Percentiles rank a stretch among this genome's conserved stretches.
Conservation (phyloP, 2,888 invertebrate genomes). For the Cryptosula pallasiana region DNA sequence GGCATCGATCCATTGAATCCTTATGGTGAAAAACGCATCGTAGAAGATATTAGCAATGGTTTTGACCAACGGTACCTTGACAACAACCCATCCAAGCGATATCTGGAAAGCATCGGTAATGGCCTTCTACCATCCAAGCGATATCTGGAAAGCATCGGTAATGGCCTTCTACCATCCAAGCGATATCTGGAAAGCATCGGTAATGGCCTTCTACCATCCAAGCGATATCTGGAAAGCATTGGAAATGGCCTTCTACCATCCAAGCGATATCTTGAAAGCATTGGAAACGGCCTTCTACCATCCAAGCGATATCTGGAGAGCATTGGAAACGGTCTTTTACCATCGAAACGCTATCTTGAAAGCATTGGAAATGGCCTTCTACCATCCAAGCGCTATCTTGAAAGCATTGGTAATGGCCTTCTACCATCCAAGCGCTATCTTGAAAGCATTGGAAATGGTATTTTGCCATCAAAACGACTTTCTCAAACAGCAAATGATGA, state of each 20-base stretch:
- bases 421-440: neutral
- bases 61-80: neutral
- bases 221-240: constrained; percentile 10
- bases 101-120: constrained; percentile 9
- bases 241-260: neutral
- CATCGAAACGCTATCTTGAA: neutral
- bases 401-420: neutral
- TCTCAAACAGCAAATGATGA: too few relatives aligned
- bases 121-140: neutral
- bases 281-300: neutral
- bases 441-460: neutral
- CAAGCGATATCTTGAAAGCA: neutral
- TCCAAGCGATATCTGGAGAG: neutral
- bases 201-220: neutral
- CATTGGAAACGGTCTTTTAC: neutral
- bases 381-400: neutral
- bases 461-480: neutral
- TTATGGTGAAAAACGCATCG: neutral
- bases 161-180: neutral
- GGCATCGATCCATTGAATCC: neutral
- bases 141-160: constrained; percentile 16
- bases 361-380: constrained; percentile 1
- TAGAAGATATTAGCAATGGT: neutral
- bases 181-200: neutral
- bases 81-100: neutral